A percentile compares a stretch with the other conserved stretches of the same genome.
phyloP scores from a whole-genome alignment of 2,888 invertebrate genomes.

The Acanthoscelides obtectus region DNA sequence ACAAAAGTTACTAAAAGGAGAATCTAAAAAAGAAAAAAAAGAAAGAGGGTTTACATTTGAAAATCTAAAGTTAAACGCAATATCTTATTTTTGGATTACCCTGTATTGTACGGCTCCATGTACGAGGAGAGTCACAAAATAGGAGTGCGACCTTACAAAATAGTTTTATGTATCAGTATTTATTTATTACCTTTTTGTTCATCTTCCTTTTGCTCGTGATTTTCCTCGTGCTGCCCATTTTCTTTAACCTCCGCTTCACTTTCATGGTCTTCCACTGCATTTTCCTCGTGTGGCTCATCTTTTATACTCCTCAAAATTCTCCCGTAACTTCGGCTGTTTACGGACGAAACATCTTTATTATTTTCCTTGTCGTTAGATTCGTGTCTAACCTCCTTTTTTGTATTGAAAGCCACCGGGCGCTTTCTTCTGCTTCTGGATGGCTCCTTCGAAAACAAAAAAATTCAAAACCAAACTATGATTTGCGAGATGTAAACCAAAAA shows the following conservation, averaged over 20 bases:
- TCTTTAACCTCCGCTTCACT: not conserved
- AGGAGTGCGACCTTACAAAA: too few relatives aligned
- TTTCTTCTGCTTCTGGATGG: not conserved
- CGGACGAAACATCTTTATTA: constrained; percentile 25
- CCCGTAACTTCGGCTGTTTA: constrained; percentile 4
- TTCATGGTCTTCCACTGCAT: constrained; percentile 12
- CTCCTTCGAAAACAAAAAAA: too few relatives aligned
- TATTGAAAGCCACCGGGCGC: not conserved
- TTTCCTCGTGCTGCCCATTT: not conserved
- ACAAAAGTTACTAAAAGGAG: too few relatives aligned
- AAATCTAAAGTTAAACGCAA: too few relatives aligned
- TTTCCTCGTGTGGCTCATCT: constrained; percentile 16
- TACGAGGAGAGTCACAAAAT: too few relatives aligned
- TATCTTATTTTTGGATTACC: too few relatives aligned
- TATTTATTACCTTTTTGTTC: constrained; percentile 5
- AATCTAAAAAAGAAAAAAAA: too few relatives aligned
- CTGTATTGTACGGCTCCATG: too few relatives aligned
- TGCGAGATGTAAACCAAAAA: too few relatives aligned
- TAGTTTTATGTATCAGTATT: too few relatives aligned
- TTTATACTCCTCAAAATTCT: constrained; percentile 14
- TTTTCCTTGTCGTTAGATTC: constrained; percentile 34
- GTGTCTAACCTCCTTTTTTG: constrained; percentile 11
- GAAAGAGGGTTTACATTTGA: too few relatives aligned
- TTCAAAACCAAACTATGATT: too few relatives aligned
- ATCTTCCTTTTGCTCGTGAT: not conserved